These are phyloP conservation scores for Mylabris phalerata DNA, from an alignment of 1,140 invertebrate genomes.

Conservation along the genomic window DNA sequence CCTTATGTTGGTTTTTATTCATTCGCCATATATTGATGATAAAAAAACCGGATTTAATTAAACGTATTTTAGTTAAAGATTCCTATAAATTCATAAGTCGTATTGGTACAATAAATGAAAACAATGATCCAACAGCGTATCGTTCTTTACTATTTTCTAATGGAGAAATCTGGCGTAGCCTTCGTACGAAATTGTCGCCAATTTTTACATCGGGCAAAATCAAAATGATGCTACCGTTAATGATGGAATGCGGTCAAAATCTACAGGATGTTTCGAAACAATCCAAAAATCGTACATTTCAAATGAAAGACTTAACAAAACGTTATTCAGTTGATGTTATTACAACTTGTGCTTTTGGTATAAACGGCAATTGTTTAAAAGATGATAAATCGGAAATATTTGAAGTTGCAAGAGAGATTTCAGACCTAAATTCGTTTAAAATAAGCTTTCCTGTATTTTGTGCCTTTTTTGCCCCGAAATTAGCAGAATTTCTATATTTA, in stretches of 20 bases:
- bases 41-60: constrained; percentile 44
- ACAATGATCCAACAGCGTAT: constrained; percentile 45
- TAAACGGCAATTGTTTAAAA: constrained; percentile 45
- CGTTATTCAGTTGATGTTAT: constrained; percentile 15
- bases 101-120: constrained; percentile 41
- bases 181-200: constrained; percentile 43
- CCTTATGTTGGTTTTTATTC: constrained; percentile 41
- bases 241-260: constrained; percentile 1
- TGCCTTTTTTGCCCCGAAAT: constrained; percentile 52
- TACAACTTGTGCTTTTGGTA: constrained; percentile 43
- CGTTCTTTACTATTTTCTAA: constrained; percentile 41
- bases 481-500: constrained; percentile 11
- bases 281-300: neutral
- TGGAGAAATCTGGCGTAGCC: constrained; percentile 45
- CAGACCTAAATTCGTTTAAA: too few relatives aligned
- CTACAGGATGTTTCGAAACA: constrained; percentile 21
- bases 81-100: constrained; percentile 48
- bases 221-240: constrained; percentile 41
- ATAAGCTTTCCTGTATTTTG: constrained; percentile 1
- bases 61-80: constrained; percentile 45
- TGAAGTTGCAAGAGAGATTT: neutral
- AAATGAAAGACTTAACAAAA: constrained; percentile 10
- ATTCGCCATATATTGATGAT: constrained; percentile 32
- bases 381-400: constrained; percentile 30
- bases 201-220: constrained; percentile 47